These are phyloP conservation scores for Microcebus tavaratra DNA, from an alignment of 2,113 vertebrate genomes.

Conservation along the genomic window DNA sequence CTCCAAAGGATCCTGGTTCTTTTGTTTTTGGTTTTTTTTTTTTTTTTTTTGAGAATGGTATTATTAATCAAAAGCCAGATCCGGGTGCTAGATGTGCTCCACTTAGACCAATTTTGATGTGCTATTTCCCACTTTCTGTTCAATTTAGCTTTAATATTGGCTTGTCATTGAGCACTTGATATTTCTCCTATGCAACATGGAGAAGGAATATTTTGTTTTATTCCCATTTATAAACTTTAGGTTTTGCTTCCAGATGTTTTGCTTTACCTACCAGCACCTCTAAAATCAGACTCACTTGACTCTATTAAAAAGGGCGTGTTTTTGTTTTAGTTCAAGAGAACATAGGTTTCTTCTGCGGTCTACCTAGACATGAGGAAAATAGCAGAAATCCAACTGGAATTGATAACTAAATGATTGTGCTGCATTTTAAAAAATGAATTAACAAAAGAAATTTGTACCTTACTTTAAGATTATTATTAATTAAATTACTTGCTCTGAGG, in stretches of 20 bases:
- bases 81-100: not conserved
- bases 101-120: not conserved
- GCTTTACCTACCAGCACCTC: not conserved
- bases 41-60: not conserved
- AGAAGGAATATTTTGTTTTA: not conserved
- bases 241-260: not conserved
- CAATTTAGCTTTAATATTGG: not conserved
- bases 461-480: not conserved
- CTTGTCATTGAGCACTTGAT: not conserved
- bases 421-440: not conserved
- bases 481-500: not conserved
- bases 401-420: not conserved
- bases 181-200: not conserved
- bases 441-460: not conserved
- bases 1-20: fast-evolving
- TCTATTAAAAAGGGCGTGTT: not conserved
- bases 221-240: not conserved
- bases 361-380: not conserved
- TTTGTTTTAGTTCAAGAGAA: not conserved
- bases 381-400: not conserved
- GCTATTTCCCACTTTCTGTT: not conserved
- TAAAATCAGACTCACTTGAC: not conserved
- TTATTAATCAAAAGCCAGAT: not conserved
- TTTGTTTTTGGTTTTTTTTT: not conserved
- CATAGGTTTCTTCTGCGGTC: not conserved